Evolutionary conservation across 2,113 vertebrate species (phyloP), one percentile per base, ranked within the genome.

Genomic region (Dasyurus viverrinus): DNA sequence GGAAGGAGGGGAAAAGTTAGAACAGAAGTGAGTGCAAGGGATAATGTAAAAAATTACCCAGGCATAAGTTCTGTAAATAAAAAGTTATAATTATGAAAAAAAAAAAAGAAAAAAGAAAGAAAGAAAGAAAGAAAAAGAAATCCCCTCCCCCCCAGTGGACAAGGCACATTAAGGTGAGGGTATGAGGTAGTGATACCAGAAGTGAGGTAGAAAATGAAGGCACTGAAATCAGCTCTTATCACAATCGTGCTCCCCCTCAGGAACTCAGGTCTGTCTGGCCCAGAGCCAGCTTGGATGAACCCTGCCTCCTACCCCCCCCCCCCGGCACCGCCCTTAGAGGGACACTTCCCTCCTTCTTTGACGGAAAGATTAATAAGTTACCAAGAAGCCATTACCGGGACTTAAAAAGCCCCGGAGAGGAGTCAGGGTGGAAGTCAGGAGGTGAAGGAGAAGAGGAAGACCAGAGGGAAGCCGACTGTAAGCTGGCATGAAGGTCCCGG

Each of bases 341-440:
- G n/a, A 84, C 68, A 84, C n/a, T 84, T 84, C n/a, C 68, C n/a
- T 22, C 19, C n/a, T 7, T n/a, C 97, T 97, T 95, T 42, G 36
- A 95, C 52, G 53, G 50, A 47, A 50, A 89, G 53, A 97, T 98
- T 97, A 98, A 98, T 98, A 93, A 98, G 53, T 98, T 95, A 97
- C 90, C 90, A 54, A 84, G 47, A 48, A 23, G 5, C 91, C n/a
- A 52, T 36, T 68, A 42, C 54, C 53, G 16, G 22, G 92, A n/a
- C 54, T 93, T 97, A 97, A 97, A 98, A 98, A 89, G 89, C 94
- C 93, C 93, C 48, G 68, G n/a, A 42, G 68, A 42, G n/a, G 23
- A 26, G n/a, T 42, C 68, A 23, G n/a, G 68, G n/a, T 84, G 6
- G n/a, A 84, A 84, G 19, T 19, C 7, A 1, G n/a, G 16, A 84